Base-by-base conservation (phyloP, 2,113 vertebrate species). In the Nestor notabilis region DNA sequence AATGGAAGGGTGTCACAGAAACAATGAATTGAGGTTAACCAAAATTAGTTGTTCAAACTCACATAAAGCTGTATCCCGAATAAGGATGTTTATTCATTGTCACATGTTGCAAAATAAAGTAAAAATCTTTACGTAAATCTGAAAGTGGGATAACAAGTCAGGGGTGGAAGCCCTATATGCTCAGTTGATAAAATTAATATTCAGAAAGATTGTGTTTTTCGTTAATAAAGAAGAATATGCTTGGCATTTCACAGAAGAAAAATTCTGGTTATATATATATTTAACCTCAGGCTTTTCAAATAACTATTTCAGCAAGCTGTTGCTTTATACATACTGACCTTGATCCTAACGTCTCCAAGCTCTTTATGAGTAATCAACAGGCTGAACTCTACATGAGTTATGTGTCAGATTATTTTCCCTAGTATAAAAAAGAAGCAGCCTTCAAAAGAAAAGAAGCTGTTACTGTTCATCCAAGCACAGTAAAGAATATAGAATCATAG, bases 251-350 rank as follows among this genome's bases (percentile, higher is more conserved):
- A 65, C 4, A 55, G 55, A 79, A 68, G 37, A 83, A 86, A 96
- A 92, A 83, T 63, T 46, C 1, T 76, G 35, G 18, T 68, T 72
- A 43, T 31, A 25, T 64, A 25, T 64, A 53, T n/a, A 23, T 68
- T 92, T 93, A 94, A 85, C 37, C 33, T 96, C 55, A 70, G 44
- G 61, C 56, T 78, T 95, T 84, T 81, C 49, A 69, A 77, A 49
- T 7, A 91, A 75, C 64, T 56, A 23, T 93, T 41, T 90, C 43
- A 87, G 39, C 28, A 90, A 79, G 87, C 53, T n/a, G 21, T 35
- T 93, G 14, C 17, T 19, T 87, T 8, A 13, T 39, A 60, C 3
- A 33, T 10, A 37, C 35, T 66, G 41, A 61, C 86, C 58, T 90
- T 47, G 41, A 77, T 69, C 79, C 41, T 60, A 71, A 75, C 0